These are phyloP conservation scores for Drosophila ezoana DNA, from an alignment of 2,888 invertebrate species.

Conservation along the genomic window DNA sequence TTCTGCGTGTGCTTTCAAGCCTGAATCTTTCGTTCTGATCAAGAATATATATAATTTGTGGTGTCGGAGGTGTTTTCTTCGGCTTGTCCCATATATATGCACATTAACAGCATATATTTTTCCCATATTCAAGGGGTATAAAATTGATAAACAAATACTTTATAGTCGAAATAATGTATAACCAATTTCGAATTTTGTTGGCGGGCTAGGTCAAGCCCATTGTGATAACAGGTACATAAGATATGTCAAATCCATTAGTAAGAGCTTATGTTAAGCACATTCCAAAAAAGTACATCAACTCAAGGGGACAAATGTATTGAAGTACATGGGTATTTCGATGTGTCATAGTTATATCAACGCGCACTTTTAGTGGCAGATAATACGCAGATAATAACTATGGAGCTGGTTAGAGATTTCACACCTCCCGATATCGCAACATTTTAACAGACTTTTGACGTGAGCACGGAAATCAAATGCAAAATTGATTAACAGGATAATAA, in stretches of 20 bases:
- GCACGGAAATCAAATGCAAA: neutral
- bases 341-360: constrained; percentile 45
- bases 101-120: too few species aligned
- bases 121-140: neutral
- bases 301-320: neutral
- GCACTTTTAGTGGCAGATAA: constrained; percentile 35
- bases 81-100: too few species aligned
- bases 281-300: neutral
- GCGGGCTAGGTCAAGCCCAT: neutral
- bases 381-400: constrained; percentile 36
- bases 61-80: too few species aligned
- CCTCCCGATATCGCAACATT: constrained; percentile 15
- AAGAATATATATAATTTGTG: too few species aligned
- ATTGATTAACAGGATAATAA: too few species aligned
- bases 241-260: neutral
- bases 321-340: constrained; percentile 13
- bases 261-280: neutral
- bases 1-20: too few species aligned
- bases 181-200: neutral
- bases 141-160: neutral
- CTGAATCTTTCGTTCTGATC: too few species aligned
- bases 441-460: neutral
- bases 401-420: constrained; percentile 16
- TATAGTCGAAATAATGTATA: neutral
- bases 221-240: neutral